Percentiles rank a stretch among this genome's conserved stretches.
These are phyloP conservation scores for Amblyjoppa proteus DNA, from an alignment of 2,888 invertebrate species.

Conservation along the genomic window DNA sequence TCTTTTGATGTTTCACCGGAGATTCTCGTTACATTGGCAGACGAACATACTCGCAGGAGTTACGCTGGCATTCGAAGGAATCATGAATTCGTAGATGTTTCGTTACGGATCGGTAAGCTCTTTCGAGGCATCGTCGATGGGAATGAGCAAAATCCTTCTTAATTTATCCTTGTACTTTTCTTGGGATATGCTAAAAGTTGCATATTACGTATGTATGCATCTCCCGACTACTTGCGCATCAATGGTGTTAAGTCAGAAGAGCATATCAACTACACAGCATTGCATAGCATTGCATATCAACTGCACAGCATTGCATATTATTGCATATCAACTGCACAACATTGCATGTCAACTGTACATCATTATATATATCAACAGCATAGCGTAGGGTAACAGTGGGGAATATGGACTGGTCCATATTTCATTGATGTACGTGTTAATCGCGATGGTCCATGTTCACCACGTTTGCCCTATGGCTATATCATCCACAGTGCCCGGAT, in stretches of 20 bases:
- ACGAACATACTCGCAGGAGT: not conserved
- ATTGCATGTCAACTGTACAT: too few species aligned
- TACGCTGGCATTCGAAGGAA: conserved; percentile 13
- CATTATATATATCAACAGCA: not conserved
- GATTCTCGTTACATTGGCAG: conserved; percentile 10
- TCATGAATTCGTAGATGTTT: not conserved
- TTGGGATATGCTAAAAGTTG: not conserved
- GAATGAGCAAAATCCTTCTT: not conserved
- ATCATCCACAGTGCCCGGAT: too few species aligned
- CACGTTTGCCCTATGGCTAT: too few species aligned
- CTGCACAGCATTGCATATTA: too few species aligned
- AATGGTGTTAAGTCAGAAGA: too few species aligned
- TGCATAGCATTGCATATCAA: too few species aligned
- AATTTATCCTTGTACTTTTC: not conserved
- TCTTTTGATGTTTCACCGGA: conserved; percentile 58
- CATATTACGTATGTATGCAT: not conserved
- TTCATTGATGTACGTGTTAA: too few species aligned
- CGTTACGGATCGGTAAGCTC: not conserved
- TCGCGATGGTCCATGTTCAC: too few species aligned
- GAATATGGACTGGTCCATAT: too few species aligned
- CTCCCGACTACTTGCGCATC: not conserved
- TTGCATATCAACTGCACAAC: too few species aligned
- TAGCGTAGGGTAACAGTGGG: too few species aligned
- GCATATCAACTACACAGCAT: too few species aligned
- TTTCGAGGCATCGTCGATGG: not conserved